A percentile compares a stretch with the other conserved stretches of the same genome.
Evolutionary conservation across 2,888 invertebrate genomes (phyloP).

Genomic region (Patella caerulea): DNA sequence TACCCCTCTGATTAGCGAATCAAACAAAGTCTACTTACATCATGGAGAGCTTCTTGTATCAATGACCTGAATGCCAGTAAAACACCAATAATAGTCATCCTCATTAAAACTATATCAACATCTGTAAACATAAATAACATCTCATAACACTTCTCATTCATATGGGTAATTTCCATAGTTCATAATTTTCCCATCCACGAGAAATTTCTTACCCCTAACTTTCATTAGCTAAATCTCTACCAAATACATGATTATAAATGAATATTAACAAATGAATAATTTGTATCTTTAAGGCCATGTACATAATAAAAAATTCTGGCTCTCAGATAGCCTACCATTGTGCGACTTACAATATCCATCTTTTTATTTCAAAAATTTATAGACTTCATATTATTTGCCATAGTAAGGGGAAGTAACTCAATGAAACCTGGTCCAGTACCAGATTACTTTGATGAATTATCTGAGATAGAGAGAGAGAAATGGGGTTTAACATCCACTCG

Average conservation of each 20-base stretch:
- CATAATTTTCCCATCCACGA: no score
- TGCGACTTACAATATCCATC: background rate
- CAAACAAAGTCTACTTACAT: constrained; percentile 47
- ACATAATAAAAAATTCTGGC: no score
- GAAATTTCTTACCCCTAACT: no score
- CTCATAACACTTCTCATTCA: background rate
- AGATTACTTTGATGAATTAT: no score
- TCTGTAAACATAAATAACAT: constrained; percentile 72
- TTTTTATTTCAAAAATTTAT: background rate
- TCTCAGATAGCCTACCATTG: no score
- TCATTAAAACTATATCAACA: constrained; percentile 94
- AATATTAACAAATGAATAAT: no score
- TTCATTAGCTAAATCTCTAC: no score
- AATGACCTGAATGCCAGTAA: constrained; percentile 95
- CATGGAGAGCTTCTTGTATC: constrained; percentile 92
- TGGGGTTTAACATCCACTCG: no score
- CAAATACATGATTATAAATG: no score
- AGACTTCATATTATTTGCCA: background rate
- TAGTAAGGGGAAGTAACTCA: background rate
- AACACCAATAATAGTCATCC: constrained; percentile 98
- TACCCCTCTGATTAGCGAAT: no score
- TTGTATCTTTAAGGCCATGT: no score
- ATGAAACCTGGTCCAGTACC: background rate
- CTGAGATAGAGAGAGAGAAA: no score
- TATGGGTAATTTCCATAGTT: background rate